Conservation (phyloP, 2,888 invertebrate genomes). For the Hedya salicella region DNA sequence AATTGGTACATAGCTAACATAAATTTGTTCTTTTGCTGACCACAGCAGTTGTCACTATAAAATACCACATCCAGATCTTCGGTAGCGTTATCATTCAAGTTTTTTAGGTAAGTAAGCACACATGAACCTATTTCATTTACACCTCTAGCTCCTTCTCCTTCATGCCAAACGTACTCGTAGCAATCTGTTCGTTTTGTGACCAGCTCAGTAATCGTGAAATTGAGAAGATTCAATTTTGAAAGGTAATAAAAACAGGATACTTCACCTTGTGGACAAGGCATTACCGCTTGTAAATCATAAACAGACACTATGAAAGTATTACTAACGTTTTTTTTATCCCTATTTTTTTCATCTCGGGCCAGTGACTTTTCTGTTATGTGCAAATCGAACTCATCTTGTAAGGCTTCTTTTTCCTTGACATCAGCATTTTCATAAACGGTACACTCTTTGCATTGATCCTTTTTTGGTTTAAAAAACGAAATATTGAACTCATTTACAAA, state of each 20-base stretch:
- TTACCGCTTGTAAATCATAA: constrained; percentile 38
- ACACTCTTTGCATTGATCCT: not conserved
- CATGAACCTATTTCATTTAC: constrained; percentile 44
- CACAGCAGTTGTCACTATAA: no score
- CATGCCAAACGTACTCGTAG: constrained; percentile 44
- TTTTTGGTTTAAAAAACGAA: no score
- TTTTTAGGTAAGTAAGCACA: constrained; percentile 34
- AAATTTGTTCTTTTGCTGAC: constrained; percentile 43
- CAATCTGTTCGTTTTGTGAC: constrained; percentile 36
- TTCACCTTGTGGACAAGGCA: constrained; percentile 50
- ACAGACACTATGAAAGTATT: not conserved
- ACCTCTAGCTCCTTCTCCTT: constrained; percentile 40
- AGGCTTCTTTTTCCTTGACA: not conserved
- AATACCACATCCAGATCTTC: no score
- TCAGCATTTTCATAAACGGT: not conserved
- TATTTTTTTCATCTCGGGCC: no score
- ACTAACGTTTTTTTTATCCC: no score
- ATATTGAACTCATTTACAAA: no score
- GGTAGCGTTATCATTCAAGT: constrained; percentile 25
- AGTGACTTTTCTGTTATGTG: no score
- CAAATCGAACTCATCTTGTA: not conserved
- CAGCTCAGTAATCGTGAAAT: constrained; percentile 43
- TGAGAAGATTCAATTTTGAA: constrained; percentile 48
- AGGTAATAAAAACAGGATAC: constrained; percentile 49
- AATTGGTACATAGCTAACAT: constrained; percentile 11